Evolutionary conservation across 2,888 invertebrate species (phyloP), one percentile per base, ranked within the genome.

Genomic region (Anthophora plumipes): DNA sequence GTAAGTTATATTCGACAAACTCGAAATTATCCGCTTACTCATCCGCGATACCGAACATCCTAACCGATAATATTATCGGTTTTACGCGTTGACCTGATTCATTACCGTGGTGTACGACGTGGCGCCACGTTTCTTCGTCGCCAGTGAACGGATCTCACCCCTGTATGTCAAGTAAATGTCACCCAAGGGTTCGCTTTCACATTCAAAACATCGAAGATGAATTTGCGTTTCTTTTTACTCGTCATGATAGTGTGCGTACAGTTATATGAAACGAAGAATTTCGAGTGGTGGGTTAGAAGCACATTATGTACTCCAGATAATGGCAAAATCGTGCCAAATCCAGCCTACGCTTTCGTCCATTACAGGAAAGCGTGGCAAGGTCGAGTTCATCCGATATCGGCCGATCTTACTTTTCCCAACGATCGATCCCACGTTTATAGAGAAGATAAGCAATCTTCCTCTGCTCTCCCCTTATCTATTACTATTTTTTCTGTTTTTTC

Each of bases 1-100:
- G 97, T 97, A 91, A 94, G 94, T 80, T 25, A 14, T n/a, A n/a
- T n/a, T 12, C 54, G 11, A 37, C 31, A 12, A 7, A 11, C 14
- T 59, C 39, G 37, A 20, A n/a, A 31, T 11, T 8, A 1, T 9
- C 43, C 6, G 12, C 4, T 12, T 37, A 20, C 1, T 66, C 8
- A 17, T 11, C 3, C 50, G 6, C 6, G 0, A 12, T 14, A 39
- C 7, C 48, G 0, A 48, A 48, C 46, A 63, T 63, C 12, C 31
- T n/a, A 3, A 46, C 14, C n/a, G 43, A 57, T 50, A 20, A 50
- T 41, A 25, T 55, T 55, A 41, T 3, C 31, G 31, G n/a, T 54
- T 55, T 17, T n/a, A 50, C 41, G 52, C 70, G 52, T 14, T 54
- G 61, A 71, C 61, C 71, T 41, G 64, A 64, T 71, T 63, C 22